Percentiles rank a stretch among this genome's conserved stretches.
Conservation (phyloP, 2,888 invertebrate species). For the Papilio elwesi region DNA sequence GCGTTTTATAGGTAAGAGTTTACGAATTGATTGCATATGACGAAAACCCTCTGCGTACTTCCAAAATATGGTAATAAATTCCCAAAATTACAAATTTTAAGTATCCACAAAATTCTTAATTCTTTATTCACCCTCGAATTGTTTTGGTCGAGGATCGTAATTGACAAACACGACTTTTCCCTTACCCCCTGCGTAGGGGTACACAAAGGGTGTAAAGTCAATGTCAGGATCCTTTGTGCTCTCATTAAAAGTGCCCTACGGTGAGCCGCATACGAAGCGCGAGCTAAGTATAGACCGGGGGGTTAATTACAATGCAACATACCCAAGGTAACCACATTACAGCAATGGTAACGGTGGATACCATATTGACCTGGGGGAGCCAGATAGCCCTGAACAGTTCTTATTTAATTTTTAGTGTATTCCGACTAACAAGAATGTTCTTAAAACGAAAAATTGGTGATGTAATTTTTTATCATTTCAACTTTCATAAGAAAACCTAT, state of each 20-base stretch:
- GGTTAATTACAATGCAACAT: slow-evolving; percentile 42
- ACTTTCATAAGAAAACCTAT: background rate
- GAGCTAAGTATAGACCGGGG: slow-evolving; percentile 35
- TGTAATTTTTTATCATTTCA: background rate
- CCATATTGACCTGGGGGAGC: background rate
- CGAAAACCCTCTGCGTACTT: no score
- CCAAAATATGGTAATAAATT: no score
- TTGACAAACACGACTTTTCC: slow-evolving; percentile 38
- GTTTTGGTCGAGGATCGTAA: slow-evolving; percentile 22
- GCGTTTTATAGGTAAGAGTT: no score
- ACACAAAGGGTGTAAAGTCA: slow-evolving; percentile 37
- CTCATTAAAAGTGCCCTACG: slow-evolving; percentile 33
- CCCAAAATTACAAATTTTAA: no score
- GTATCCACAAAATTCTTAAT: slow-evolving; percentile 1
- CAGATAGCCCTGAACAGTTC: background rate
- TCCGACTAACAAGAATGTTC: no score
- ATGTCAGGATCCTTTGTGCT: slow-evolving; percentile 35
- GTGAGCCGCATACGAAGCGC: slow-evolving; percentile 23
- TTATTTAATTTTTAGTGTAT: no score
- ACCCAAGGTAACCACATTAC: background rate
- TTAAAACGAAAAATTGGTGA: no score
- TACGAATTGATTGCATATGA: no score
- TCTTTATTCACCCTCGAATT: slow-evolving; percentile 15
- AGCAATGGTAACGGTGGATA: background rate
- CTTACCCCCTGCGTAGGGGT: slow-evolving; percentile 16